phyloP scores from a whole-genome alignment of 2,888 invertebrate genomes.

The Brachypterus glaber region DNA sequence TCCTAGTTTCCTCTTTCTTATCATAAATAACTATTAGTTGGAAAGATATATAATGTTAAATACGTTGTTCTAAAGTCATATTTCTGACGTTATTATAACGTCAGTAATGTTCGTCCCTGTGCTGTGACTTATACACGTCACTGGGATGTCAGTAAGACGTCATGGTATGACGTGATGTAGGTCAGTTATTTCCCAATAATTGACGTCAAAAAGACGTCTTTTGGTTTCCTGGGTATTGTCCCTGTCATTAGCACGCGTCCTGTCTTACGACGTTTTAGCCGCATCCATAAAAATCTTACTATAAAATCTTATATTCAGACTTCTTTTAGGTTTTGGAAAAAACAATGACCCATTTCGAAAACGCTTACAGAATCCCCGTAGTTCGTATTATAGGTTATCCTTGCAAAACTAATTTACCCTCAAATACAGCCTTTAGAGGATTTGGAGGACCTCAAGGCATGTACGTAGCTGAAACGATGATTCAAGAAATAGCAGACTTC shows the following conservation, averaged over 20 bases:
- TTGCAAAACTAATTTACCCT: conserved; percentile 83
- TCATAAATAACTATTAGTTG: too few species aligned
- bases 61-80: too few species aligned
- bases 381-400: conserved; percentile 59
- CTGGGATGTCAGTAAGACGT: too few species aligned
- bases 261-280: too few species aligned
- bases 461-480: conserved; percentile 72
- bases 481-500: conserved; percentile 64
- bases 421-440: conserved; percentile 89
- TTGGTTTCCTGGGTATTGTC: too few species aligned
- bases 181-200: background rate
- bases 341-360: conserved; percentile 75
- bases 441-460: conserved; percentile 89
- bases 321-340: conserved; percentile 65
- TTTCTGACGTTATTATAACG: too few species aligned
- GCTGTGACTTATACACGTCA: too few species aligned
- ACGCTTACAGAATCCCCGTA: conserved; percentile 72
- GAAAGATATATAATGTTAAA: too few species aligned
- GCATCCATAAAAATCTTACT: conserved; percentile 1
- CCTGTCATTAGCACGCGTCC: background rate
- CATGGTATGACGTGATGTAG: too few species aligned
- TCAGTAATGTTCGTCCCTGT: too few species aligned
- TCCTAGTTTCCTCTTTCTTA: too few species aligned
- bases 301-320: conserved; percentile 1
- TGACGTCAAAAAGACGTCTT: background rate